Conservation (phyloP, 1,140 invertebrate species). For the Camponotus floridanus region DNA sequence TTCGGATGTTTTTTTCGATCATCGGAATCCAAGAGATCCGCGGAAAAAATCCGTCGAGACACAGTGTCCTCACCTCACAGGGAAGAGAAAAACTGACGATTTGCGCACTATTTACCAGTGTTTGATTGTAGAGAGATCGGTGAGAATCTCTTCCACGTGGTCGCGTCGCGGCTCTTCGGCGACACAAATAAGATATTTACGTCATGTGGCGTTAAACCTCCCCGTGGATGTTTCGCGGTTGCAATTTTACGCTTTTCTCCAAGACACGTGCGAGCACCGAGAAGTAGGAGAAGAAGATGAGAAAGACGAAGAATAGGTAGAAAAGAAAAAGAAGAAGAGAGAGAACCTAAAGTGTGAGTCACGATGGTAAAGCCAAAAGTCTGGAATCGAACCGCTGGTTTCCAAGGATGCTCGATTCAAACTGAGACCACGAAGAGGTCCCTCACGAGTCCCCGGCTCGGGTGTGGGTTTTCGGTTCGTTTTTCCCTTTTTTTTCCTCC, state of each 20-base stretch:
- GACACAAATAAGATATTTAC: constrained; percentile 58
- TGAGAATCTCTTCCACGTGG: constrained; percentile 16
- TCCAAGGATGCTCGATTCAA: constrained; percentile 84
- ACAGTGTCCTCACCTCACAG: constrained; percentile 39
- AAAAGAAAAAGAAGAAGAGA: not conserved
- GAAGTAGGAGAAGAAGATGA: not conserved
- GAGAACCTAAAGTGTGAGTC: constrained; percentile 26
- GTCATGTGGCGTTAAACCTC: constrained; percentile 48
- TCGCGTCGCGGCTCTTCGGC: not conserved
- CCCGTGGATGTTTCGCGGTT: constrained; percentile 34
- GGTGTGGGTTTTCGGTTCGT: constrained; percentile 84
- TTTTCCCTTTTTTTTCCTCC: constrained; percentile 79
- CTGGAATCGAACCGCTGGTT: constrained; percentile 80
- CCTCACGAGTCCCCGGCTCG: constrained; percentile 79
- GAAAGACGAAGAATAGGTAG: not conserved
- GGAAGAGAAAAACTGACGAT: not conserved
- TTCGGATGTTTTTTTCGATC: constrained; percentile 29
- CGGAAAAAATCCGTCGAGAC: not conserved
- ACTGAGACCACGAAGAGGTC: constrained; percentile 83
- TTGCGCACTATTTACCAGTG: constrained; percentile 44
- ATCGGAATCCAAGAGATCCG: constrained; percentile 15
- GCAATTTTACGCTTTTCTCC: constrained; percentile 61
- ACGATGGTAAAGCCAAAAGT: constrained; percentile 43
- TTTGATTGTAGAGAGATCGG: not conserved
- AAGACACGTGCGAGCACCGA: constrained; percentile 66